A percentile compares a stretch with the other conserved stretches of the same genome.
phyloP scores from a whole-genome alignment of 2,888 invertebrate genomes.

The Cataglyphis rosenhaueri region DNA sequence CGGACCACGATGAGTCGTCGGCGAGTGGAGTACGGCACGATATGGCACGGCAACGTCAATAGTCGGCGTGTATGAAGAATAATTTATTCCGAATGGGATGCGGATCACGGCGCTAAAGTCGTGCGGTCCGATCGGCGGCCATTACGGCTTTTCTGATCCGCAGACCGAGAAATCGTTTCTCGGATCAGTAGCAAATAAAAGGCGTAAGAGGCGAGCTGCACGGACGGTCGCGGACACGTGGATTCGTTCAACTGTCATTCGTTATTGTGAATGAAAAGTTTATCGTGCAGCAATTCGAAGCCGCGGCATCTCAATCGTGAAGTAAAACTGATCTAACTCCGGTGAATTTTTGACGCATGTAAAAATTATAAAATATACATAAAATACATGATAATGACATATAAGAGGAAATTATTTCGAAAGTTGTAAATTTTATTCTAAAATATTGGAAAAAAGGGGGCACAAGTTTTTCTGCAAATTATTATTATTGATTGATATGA shows the following conservation, averaged over 20 bases:
- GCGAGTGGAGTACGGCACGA: slow-evolving; percentile 11
- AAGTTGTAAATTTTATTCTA: background rate
- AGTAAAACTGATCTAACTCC: slow-evolving; percentile 22
- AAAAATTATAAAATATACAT: background rate
- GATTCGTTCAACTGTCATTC: slow-evolving; percentile 43
- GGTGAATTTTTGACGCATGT: background rate
- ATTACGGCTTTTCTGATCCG: slow-evolving; percentile 66
- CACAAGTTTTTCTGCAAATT: background rate
- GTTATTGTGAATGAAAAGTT: slow-evolving; percentile 55
- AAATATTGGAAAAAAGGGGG: background rate
- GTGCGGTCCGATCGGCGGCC: slow-evolving; percentile 67
- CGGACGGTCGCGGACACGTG: slow-evolving; percentile 58
- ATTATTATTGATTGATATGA: background rate
- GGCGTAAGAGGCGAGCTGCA: slow-evolving; percentile 48
- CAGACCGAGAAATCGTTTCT: slow-evolving; percentile 76
- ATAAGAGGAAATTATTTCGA: no score
- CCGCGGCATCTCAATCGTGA: slow-evolving; percentile 53
- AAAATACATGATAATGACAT: background rate
- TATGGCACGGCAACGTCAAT: slow-evolving; percentile 28
- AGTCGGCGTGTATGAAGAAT: slow-evolving; percentile 66
- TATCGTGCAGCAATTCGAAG: slow-evolving; percentile 41
- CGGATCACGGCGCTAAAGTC: slow-evolving; percentile 68
- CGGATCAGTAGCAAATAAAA: slow-evolving; percentile 63
- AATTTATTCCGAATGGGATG: slow-evolving; percentile 73
- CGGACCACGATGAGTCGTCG: slow-evolving; percentile 61